Conservation (phyloP, 92 coral and sea anemone species). For the Metridium senile region DNA sequence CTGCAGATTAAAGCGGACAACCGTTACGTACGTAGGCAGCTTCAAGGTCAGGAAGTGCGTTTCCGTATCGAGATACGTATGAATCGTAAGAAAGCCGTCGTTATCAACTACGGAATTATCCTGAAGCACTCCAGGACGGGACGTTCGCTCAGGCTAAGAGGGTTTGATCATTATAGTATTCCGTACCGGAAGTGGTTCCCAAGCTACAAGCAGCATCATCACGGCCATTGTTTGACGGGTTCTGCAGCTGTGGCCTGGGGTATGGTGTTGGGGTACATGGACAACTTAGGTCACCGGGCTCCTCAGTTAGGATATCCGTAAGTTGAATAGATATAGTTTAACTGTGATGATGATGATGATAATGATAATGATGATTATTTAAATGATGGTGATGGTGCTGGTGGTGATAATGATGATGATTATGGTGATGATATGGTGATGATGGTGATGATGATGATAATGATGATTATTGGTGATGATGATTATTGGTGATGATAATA, state of each 20-base stretch:
- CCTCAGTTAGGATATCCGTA: conserved; percentile 60
- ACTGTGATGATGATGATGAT: not conserved
- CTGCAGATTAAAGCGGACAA: conserved; percentile 68
- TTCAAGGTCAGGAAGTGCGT: conserved; percentile 77
- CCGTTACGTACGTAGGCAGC: conserved; percentile 66
- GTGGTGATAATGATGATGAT: not conserved
- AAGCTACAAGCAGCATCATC: conserved; percentile 71
- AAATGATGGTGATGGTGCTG: not conserved
- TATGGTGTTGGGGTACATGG: conserved; percentile 80
- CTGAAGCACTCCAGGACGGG: conserved; percentile 51
- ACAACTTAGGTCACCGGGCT: conserved; percentile 59
- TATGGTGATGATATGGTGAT: not conserved
- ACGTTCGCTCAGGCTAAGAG: too few species aligned
- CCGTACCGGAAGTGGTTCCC: conserved; percentile 72
- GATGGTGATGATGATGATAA: not conserved
- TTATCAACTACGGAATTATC: conserved; percentile 73
- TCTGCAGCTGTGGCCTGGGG: conserved; percentile 95
- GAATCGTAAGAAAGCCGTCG: conserved; percentile 39
- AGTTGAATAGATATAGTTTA: conserved; percentile 17
- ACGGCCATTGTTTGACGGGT: conserved; percentile 81
- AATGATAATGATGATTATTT: not conserved
- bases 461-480: not conserved
- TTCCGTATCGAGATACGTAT: conserved; percentile 76
- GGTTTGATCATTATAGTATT: conserved; percentile 43
- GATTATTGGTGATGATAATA: not conserved